phyloP scores from a whole-genome alignment of 2,113 vertebrate species.

The Pontoporia blainvillei region DNA sequence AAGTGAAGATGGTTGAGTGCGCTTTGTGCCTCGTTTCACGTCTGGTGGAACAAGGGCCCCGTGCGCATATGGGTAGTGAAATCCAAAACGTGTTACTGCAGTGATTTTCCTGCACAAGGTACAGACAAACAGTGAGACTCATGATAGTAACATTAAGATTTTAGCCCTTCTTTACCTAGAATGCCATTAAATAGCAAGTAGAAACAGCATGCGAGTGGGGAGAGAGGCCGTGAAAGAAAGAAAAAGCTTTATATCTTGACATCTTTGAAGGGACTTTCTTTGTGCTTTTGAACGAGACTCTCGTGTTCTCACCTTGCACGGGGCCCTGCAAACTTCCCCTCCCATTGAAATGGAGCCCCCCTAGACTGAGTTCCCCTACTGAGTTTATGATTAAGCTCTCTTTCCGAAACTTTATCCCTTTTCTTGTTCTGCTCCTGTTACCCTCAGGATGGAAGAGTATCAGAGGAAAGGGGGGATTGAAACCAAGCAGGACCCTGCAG shows the following conservation, averaged over 20 bases:
- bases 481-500: not conserved
- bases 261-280: too few relatives aligned
- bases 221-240: not conserved
- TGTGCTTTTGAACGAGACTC: not conserved
- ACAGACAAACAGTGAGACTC: fast-evolving
- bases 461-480: not conserved
- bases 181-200: not conserved
- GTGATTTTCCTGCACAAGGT: not conserved
- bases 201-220: fast-evolving
- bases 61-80: fast-evolving
- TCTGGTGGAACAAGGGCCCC: not conserved
- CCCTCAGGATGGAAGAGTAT: not conserved
- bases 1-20: too few relatives aligned
- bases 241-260: not conserved
- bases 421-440: not conserved
- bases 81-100: fast-evolving
- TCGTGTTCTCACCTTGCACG: fast-evolving
- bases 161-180: not conserved
- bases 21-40: fast-evolving
- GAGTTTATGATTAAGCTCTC: not conserved
- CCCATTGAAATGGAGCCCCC: not conserved
- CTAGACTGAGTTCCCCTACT: not conserved
- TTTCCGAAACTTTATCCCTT: not conserved
- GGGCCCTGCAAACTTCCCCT: not conserved
- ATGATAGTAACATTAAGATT: fast-evolving